Conservation (phyloP, 2,113 vertebrate species). For the Ciconia stormi region DNA sequence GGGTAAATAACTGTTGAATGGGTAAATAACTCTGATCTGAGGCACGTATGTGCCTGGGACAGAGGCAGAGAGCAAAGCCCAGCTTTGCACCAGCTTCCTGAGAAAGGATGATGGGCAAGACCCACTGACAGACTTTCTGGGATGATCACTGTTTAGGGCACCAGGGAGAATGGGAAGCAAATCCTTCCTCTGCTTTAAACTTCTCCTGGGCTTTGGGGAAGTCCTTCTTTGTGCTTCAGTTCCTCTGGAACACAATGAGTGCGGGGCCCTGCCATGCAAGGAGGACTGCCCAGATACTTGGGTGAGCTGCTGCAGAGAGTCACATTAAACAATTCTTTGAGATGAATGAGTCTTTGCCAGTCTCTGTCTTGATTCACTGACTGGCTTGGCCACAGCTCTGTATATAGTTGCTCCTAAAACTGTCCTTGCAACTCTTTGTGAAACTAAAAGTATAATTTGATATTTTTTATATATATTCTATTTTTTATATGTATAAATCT, state of each 20-base stretch:
- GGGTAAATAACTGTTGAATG: not conserved
- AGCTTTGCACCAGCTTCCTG: not conserved
- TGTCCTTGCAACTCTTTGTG: not conserved
- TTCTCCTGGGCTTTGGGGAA: not conserved
- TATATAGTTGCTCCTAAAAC: not conserved
- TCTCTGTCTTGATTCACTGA: not conserved
- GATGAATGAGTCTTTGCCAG: not conserved
- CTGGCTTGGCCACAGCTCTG: not conserved
- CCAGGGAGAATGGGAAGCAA: not conserved
- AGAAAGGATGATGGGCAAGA: not conserved
- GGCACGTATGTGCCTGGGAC: not conserved
- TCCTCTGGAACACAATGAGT: fast-evolving
- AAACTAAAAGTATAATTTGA: not conserved
- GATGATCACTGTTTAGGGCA: not conserved
- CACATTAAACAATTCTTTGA: not conserved
- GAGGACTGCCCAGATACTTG: not conserved
- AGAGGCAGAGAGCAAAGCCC: not conserved
- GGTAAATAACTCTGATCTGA: not conserved
- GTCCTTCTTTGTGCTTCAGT: not conserved
- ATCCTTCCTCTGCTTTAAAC: not conserved
- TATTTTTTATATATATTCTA: not conserved
- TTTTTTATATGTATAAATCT: not conserved
- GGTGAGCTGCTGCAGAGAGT: not conserved
- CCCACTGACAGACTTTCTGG: not conserved
- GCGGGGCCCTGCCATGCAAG: not conserved